phyloP scores from a whole-genome alignment of 2,797 vertebrate genomes.

The Eospalax fontanierii region DNA sequence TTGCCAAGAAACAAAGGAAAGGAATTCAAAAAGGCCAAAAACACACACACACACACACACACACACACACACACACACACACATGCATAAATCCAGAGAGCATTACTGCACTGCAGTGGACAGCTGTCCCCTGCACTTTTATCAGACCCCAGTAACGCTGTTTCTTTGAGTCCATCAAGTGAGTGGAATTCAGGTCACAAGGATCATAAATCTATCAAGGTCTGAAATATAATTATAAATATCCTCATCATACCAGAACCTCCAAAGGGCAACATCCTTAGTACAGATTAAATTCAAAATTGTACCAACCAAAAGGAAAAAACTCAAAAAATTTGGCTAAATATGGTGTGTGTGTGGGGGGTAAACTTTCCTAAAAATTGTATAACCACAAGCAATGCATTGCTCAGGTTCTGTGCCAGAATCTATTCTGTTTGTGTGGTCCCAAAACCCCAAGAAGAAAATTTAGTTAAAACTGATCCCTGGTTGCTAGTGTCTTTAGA shows the following conservation, averaged over 20 bases:
- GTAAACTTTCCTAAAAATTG: constrained; percentile 17
- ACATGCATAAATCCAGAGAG: constrained; percentile 59
- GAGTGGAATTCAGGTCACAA: not conserved
- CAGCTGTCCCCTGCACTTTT: not conserved
- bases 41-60: not conserved
- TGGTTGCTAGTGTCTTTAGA: constrained; percentile 54
- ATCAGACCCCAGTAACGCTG: not conserved
- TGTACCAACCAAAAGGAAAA: constrained; percentile 58
- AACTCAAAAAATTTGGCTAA: constrained; percentile 54
- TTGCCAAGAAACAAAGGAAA: constrained; percentile 71
- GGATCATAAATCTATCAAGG: not conserved
- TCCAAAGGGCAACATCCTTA: constrained; percentile 38
- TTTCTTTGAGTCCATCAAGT: not conserved
- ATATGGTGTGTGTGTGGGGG: not conserved
- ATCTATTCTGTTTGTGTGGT: constrained; percentile 80
- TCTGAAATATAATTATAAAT: constrained; percentile 12
- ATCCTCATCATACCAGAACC: not conserved
- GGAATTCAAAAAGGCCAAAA: constrained; percentile 24
- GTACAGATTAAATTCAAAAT: constrained; percentile 60
- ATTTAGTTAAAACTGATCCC: constrained; percentile 70
- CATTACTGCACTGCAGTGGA: not conserved
- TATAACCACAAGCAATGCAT: constrained; percentile 74
- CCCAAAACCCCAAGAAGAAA: constrained; percentile 72
- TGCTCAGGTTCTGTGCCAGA: constrained; percentile 69
- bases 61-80: not conserved